These are phyloP conservation scores for Lasioglossum pauxillum DNA, from an alignment of 2,888 invertebrate species.

Conservation along the genomic window DNA sequence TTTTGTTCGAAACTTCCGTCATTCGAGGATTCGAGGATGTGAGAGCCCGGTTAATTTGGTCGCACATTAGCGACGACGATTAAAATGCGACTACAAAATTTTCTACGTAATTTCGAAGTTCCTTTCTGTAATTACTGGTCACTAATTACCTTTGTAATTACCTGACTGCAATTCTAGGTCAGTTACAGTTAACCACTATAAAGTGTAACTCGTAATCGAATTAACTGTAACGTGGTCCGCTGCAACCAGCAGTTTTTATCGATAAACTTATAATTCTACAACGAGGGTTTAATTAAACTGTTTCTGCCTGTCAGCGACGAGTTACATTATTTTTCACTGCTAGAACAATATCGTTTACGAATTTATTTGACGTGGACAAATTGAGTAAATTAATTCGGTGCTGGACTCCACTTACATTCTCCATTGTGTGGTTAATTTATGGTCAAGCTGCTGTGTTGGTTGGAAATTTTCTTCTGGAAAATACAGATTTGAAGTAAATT, in stretches of 20 bases:
- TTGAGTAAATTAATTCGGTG: background rate
- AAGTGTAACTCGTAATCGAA: background rate
- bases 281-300: background rate
- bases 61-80: background rate
- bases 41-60: background rate
- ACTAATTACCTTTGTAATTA: background rate
- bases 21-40: background rate
- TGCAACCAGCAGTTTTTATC: background rate
- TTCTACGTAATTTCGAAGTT: background rate
- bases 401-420: background rate
- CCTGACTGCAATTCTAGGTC: background rate
- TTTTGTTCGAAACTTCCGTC: too few relatives aligned
- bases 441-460: background rate
- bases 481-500: too few relatives aligned
- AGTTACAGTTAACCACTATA: background rate
- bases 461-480: background rate
- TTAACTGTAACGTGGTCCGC: background rate
- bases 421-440: background rate
- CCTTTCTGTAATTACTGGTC: background rate
- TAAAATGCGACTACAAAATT: background rate
- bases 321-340: background rate
- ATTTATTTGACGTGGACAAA: background rate
- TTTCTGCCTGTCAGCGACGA: background rate
- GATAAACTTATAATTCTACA: background rate
- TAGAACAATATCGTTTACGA: background rate